Evolutionary conservation across 1,140 invertebrate species (phyloP).

Genomic region (Anadara kagoshimensis): DNA sequence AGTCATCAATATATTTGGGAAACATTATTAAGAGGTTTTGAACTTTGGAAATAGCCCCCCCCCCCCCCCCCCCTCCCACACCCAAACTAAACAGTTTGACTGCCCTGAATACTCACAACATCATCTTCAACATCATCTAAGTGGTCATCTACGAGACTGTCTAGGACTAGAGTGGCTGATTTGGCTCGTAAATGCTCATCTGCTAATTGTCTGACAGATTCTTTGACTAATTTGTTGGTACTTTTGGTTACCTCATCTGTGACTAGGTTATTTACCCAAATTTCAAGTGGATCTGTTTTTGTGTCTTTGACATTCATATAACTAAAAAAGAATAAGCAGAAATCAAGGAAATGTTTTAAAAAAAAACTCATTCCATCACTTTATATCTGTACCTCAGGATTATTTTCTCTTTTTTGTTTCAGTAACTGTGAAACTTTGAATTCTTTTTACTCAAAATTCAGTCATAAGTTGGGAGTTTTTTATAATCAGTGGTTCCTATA

Average conservation of each 20-base stretch:
- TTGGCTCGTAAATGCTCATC: constrained; percentile 40
- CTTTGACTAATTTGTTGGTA: constrained; percentile 49
- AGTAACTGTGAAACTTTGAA: no score
- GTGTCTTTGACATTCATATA: constrained; percentile 35
- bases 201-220: constrained; percentile 52
- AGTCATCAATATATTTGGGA: no score
- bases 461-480: no score
- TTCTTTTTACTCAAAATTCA: no score
- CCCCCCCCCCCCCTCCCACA: no score
- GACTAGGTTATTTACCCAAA: constrained; percentile 40
- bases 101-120: constrained; percentile 37
- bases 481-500: no score
- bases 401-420: no score
- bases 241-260: constrained; percentile 48
- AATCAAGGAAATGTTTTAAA: neutral
- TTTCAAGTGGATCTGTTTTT: constrained; percentile 44
- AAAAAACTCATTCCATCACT: no score
- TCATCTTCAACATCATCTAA: constrained; percentile 49
- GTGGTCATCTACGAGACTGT: constrained; percentile 55
- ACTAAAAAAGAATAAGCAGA: constrained; percentile 21
- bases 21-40: no score
- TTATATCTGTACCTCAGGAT: no score
- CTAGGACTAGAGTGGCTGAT: constrained; percentile 34
- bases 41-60: no score
- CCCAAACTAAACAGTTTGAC: no score